phyloP scores from a whole-genome alignment of 2,888 invertebrate genomes.

The Drosophila lacicola region DNA sequence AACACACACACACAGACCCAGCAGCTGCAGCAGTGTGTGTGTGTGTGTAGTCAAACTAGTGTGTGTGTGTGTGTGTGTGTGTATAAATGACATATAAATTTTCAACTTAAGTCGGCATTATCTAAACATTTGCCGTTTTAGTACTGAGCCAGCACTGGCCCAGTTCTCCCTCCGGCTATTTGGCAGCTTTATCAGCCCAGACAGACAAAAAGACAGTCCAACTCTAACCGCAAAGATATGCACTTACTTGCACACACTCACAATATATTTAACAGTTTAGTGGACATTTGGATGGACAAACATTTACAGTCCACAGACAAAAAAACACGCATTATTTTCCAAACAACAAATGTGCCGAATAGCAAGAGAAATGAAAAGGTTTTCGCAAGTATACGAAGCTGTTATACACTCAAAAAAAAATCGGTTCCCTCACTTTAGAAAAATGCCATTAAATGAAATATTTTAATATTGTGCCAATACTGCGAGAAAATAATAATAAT shows the following conservation, averaged over 20 bases:
- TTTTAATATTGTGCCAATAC: too few relatives aligned
- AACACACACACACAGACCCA: slow-evolving; percentile 21
- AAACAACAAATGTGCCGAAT: slow-evolving; percentile 35
- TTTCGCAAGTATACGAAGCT: background rate
- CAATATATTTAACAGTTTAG: slow-evolving; percentile 14
- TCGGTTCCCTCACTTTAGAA: too few relatives aligned
- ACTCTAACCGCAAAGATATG: slow-evolving; percentile 18
- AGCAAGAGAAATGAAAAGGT: background rate
- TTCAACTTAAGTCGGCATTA: slow-evolving; percentile 71
- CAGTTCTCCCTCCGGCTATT: slow-evolving; percentile 38
- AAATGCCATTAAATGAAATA: too few relatives aligned
- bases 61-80: slow-evolving; percentile 17
- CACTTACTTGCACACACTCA: slow-evolving; percentile 11
- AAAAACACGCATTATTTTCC: slow-evolving; percentile 48
- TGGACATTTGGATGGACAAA: slow-evolving; percentile 42
- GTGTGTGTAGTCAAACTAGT: slow-evolving; percentile 8
- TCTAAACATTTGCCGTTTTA: slow-evolving; percentile 49
- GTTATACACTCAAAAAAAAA: background rate
- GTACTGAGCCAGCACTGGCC: slow-evolving; percentile 44
- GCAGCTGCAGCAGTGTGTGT: slow-evolving; percentile 39
- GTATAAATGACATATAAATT: slow-evolving; percentile 72
- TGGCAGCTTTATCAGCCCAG: slow-evolving; percentile 42
- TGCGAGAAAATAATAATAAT: too few relatives aligned
- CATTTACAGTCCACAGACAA: slow-evolving; percentile 38
- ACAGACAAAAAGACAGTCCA: slow-evolving; percentile 17